Conservation (phyloP, 2,113 vertebrate genomes). For the Saccopteryx leptura region DNA sequence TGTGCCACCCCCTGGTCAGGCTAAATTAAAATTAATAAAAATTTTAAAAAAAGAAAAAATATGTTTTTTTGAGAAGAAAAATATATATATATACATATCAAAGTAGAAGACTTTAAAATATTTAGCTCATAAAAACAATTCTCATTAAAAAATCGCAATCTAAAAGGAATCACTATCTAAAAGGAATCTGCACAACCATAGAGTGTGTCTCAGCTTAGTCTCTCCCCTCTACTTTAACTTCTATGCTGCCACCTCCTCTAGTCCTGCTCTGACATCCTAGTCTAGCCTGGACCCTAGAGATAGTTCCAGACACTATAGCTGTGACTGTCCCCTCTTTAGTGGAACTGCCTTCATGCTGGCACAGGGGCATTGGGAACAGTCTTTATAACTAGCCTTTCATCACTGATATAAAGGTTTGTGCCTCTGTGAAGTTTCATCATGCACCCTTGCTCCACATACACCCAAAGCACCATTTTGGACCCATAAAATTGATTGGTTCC, state of each 20-base stretch:
- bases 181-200: not conserved
- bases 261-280: not conserved
- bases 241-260: not conserved
- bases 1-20: no score
- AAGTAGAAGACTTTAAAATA: not conserved
- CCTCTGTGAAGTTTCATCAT: slow-evolving; percentile 57
- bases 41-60: no score
- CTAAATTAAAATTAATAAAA: no score
- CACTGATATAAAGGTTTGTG: not conserved
- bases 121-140: not conserved
- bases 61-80: no score
- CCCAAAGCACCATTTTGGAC: slow-evolving; percentile 55
- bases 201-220: not conserved
- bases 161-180: not conserved
- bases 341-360: not conserved
- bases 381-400: not conserved
- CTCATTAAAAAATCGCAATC: not conserved
- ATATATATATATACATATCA: not conserved
- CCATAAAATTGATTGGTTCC: slow-evolving; percentile 33
- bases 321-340: not conserved
- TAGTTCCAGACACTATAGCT: not conserved
- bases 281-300: not conserved
- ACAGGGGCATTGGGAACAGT: not conserved
- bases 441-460: not conserved
- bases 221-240: no score